Base-by-base conservation (phyloP, 1,140 invertebrate genomes). In the Neoseiulus cucumeris region DNA sequence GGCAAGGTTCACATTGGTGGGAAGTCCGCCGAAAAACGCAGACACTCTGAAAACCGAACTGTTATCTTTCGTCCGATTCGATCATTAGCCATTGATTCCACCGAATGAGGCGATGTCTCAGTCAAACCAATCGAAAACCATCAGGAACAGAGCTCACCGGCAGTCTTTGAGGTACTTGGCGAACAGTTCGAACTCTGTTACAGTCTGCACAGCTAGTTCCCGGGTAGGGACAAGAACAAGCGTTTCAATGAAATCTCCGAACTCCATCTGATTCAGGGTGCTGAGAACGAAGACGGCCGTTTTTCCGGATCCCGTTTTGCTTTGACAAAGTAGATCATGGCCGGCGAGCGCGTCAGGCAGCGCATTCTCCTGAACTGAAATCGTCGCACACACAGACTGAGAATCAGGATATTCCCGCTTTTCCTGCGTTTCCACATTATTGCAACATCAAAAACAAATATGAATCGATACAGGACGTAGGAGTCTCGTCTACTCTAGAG, bases 261-360 rank as follows among this genome's bases (percentile, higher is more conserved):
- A 75, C 47, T 80, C 79, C 22, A 81, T 47, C 14, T 59, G 79
- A 66, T 80, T 80, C 30, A 81, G 73, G 42, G 79, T 80, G 7
- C 79, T 79, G 22, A 81, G 69, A 4, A 81, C 80, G 73, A 81
- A 81, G 1, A 81, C 79, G 42, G 80, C 79, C 1, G 79, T 81
- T 69, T 81, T 81, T 6, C 79, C 79, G 79, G 80, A 81, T 70
- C 80, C 79, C 69, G 79, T 81, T 69, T 81, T 81, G 20, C 79
- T 79, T 67, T 81, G 80, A 68, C 79, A 81, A 17, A 81, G 69
- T 14, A 81, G 76, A 73, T 81, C 80, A 78, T 80, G 80, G 14
- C 77, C 78, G 30, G 80, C 71, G 64, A 80, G 80, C 25, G 79
- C 80, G 68, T 80, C 79, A 25, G 79, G 79, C 66, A 80, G 80